A percentile compares a stretch with the other conserved stretches of the same genome.
phyloP scores from a whole-genome alignment of 2,888 invertebrate genomes.

The Zele albiditarsus region DNA sequence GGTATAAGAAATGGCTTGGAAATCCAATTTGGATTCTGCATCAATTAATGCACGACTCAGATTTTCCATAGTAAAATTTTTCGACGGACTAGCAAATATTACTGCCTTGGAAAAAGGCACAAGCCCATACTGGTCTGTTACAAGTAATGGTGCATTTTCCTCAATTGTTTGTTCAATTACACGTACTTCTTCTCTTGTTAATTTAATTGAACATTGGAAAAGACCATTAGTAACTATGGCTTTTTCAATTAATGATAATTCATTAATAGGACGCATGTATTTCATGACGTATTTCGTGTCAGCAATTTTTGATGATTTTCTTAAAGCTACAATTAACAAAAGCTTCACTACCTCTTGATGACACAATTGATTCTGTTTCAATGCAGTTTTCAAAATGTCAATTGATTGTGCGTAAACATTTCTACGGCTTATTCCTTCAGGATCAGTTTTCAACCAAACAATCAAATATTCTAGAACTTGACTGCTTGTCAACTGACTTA shows the following conservation, averaged over 20 bases:
- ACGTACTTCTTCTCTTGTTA: constrained; percentile 34
- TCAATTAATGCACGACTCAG: constrained; percentile 69
- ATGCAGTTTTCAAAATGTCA: constrained; percentile 30
- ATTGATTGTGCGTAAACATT: constrained; percentile 47
- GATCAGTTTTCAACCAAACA: constrained; percentile 34
- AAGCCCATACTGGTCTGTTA: constrained; percentile 69
- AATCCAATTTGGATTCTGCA: constrained; percentile 65
- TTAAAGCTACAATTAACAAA: constrained; percentile 47
- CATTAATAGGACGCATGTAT: constrained; percentile 45
- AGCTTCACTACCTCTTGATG: constrained; percentile 46
- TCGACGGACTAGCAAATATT: constrained; percentile 67
- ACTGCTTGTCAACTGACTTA: constrained; percentile 35
- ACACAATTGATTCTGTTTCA: constrained; percentile 23
- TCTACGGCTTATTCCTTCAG: background rate
- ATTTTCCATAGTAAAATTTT: constrained; percentile 67
- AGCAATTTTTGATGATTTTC: constrained; percentile 22
- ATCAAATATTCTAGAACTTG: constrained; percentile 47
- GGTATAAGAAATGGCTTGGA: constrained; percentile 70
- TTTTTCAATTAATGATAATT: constrained; percentile 49
- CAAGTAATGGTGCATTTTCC: constrained; percentile 65
- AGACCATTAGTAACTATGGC: constrained; percentile 45
- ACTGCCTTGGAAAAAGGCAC: constrained; percentile 72
- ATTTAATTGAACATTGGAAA: constrained; percentile 46
- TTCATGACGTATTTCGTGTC: constrained; percentile 36
- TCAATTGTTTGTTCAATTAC: constrained; percentile 59